Base-by-base conservation (phyloP, 2,113 vertebrate species). In the Eptatretus burgeri region DNA sequence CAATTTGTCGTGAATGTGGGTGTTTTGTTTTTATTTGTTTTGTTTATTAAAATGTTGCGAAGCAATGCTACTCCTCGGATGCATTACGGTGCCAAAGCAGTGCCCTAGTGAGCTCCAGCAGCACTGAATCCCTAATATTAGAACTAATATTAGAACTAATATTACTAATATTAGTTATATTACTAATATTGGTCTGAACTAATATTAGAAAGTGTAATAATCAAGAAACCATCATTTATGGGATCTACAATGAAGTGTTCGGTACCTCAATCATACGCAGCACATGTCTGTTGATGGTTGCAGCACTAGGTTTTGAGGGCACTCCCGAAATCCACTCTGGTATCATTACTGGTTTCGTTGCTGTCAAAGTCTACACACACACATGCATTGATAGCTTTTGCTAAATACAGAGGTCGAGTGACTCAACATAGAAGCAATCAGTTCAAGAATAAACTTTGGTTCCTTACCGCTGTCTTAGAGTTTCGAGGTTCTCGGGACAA, bases 181-280 rank as follows among this genome's bases (percentile, higher is more conserved):
- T n/a, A n/a, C n/a, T n/a, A n/a, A n/a, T n/a, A n/a, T n/a, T n/a
- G n/a, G n/a, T n/a, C n/a, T n/a, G n/a, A n/a, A n/a, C n/a, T n/a
- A n/a, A n/a, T n/a, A n/a, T n/a, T n/a, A n/a, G n/a, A n/a, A n/a
- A n/a, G n/a, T n/a, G 27, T 41, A 7, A 41, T 7, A 41, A 41
- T 41, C 27, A 41, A 41, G 27, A 41, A 41, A 41, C 27, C 7
- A 41, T 41, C 27, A 41, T 41, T 41, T 41, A 7, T 41, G 27
- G 27, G 27, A 41, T 7, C 3, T 41, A 41, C 27, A 20, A 20
- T 20, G 56, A 49, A 0, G 50, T 14, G 60, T 62, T 70, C 78
- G 85, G 83, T 75, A 94, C 87, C 66, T 94, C 87, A 70, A 94
- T 85, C 85, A 94, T 91, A 70, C 86, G 80, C 74, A 93, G 87